Evolutionary conservation across 2,797 vertebrate species (phyloP), one percentile per base, ranked within the genome.

Genomic region (Delichon dasypus): DNA sequence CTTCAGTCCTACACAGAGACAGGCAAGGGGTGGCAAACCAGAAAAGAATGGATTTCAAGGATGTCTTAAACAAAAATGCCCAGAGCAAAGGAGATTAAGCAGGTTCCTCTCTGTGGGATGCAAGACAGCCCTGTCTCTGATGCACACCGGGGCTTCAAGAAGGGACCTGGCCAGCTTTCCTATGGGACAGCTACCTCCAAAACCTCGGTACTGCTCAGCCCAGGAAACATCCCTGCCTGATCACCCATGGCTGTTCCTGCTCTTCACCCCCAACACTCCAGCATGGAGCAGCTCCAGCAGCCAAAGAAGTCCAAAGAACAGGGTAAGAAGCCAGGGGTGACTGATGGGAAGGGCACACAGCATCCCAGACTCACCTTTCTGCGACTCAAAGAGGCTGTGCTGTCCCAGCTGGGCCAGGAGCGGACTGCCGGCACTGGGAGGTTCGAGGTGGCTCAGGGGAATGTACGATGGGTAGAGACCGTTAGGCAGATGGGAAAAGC

Each of bases 391-490:
- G 95, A 99, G 98, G 80, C 98, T 98, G 96, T 99, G 99, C 95
- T 99, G 99, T 47, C 98, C 97, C 96, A 99, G 98, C 85, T 99
- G 98, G 70, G 98, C 97, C 88, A 98, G 97, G 88, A 98, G 97
- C 20, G 98, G 98, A 85, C 97, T 98, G 91, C 98, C 95, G 0
- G 97, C 96, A 30, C 96, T 96, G 89, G 98, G 98, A 78, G 98
- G 97, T 68, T 99, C 99, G 23, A 99, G 98, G 97, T 99, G 99
- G 74, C 98, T 98, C 97, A 99, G 97, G 85, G 99, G 98, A 98
- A 99, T 98, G 98, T 99, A 99, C 40, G 98, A 98, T 9, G 99
- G 98, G 97, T 99, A 99, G 66, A 99, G 97, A 88, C 98, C 98
- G 13, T 98, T 98, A 30, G 99, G 98, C 96, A 99, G 97, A 94